Conservation (phyloP, 2,888 invertebrate species). For the Spilarctia lutea region DNA sequence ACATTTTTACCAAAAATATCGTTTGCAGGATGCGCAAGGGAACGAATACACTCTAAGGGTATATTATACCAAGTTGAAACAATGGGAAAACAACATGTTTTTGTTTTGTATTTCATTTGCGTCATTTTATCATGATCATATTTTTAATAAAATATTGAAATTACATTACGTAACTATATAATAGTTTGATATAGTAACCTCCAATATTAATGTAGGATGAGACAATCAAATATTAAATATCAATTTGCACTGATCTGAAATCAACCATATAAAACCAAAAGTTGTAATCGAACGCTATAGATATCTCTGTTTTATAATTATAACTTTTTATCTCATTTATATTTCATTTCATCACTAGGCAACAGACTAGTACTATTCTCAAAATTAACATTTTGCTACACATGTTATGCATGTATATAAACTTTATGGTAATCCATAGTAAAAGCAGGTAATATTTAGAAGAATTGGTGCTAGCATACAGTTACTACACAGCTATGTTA, state of each 20-base stretch:
- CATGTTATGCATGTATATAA: neutral
- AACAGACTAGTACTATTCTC: neutral
- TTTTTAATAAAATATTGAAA: neutral
- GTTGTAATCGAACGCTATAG: neutral
- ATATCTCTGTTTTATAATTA: too few species aligned
- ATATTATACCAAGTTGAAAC: slow-evolving; percentile 13
- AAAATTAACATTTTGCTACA: neutral
- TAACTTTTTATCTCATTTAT: too few species aligned
- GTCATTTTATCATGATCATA: neutral
- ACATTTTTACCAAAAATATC: slow-evolving; percentile 66
- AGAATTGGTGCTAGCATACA: too few species aligned
- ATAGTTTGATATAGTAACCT: neutral
- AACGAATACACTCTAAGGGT: slow-evolving; percentile 21
- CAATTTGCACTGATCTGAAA: neutral
- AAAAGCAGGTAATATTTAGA: too few species aligned
- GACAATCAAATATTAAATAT: neutral
- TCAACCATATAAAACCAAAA: too few species aligned
- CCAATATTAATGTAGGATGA: too few species aligned
- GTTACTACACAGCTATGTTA: too few species aligned
- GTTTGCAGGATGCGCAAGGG: slow-evolving; percentile 22
- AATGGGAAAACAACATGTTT: slow-evolving; percentile 8
- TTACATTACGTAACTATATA: neutral
- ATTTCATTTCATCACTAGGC: too few species aligned
- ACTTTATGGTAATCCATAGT: neutral
- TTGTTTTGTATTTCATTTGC: neutral